Base-by-base conservation (phyloP, 2,888 invertebrate genomes). In the Xestia c-nigrum region DNA sequence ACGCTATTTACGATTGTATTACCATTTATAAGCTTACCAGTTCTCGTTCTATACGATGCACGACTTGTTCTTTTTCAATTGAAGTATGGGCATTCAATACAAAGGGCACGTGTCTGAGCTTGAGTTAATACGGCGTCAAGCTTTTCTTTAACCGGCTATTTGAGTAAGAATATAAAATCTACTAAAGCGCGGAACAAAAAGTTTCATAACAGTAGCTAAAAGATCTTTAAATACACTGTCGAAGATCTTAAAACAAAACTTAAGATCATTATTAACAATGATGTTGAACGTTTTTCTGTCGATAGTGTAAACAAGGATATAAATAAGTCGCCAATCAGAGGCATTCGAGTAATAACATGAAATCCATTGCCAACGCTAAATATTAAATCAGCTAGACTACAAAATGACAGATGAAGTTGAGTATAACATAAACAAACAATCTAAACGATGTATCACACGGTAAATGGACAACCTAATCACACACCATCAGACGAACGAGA, bases 1-100 rank as follows among this genome's bases (percentile, higher is more conserved):
- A 69, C 72, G 82, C 84, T 88, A 87, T 88, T 88, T 88, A 85
- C 79, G 87, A 88, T 84, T 85, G 78, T 79, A 88, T 85, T 88
- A 78, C 87, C 87, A 85, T 87, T 88, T 88, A 78, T 83, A 85
- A 83, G 74, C 85, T 86, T 84, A 79, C 84, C 80, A 74, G 80
- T 86, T 72, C 72, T 78, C 73, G 69, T 72, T 75, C 68, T 84
- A 70, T 70, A 76, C 66, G 73, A 68, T 76, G 86, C 76, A 80
- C 12, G 40, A n/a, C 46, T 66, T 71, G 76, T 83, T 71, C 64
- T 77, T 85, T 82, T 85, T 76, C 43, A 31, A 65, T 78, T 82
- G 57, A 83, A 38, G 72, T 63, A 81, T 76, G 61, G 70, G 47
- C 46, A 69, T 78, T 66, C 78, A 69, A 74, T 59, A 78, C 57